These are phyloP conservation scores for Opisthocomus hoazin DNA, from an alignment of 2,113 vertebrate species.

Conservation along the genomic window DNA sequence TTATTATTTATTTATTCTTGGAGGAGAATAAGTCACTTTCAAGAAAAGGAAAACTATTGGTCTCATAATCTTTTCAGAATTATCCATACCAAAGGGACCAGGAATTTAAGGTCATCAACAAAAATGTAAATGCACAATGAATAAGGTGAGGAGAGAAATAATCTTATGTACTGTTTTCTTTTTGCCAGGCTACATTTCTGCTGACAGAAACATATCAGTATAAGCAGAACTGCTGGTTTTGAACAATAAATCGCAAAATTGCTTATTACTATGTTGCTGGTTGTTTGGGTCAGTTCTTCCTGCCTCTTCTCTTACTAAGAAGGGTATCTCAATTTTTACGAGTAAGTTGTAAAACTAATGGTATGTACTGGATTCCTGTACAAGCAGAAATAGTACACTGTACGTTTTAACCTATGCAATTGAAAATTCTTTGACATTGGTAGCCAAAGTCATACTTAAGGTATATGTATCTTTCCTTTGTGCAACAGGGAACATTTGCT, in stretches of 20 bases:
- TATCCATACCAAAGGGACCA: background rate
- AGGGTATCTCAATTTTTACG: background rate
- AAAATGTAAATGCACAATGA: background rate
- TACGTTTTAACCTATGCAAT: background rate
- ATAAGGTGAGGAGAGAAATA: background rate
- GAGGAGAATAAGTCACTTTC: background rate
- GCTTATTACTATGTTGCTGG: background rate
- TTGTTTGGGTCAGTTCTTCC: background rate
- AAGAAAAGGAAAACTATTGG: background rate
- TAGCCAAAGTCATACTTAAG: background rate
- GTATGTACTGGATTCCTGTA: background rate
- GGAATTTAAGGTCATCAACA: background rate
- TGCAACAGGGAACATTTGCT: background rate
- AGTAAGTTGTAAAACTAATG: background rate
- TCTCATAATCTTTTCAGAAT: background rate
- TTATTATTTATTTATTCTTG: background rate
- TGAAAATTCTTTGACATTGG: background rate
- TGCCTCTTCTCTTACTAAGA: background rate
- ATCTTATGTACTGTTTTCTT: background rate
- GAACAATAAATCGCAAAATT: background rate
- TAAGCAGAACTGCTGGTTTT: background rate
- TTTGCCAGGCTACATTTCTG: background rate
- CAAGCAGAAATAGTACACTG: background rate
- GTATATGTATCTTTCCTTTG: background rate
- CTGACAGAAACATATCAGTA: background rate